Conservation (phyloP, 2,797 vertebrate genomes). For the Scleropages formosus region DNA sequence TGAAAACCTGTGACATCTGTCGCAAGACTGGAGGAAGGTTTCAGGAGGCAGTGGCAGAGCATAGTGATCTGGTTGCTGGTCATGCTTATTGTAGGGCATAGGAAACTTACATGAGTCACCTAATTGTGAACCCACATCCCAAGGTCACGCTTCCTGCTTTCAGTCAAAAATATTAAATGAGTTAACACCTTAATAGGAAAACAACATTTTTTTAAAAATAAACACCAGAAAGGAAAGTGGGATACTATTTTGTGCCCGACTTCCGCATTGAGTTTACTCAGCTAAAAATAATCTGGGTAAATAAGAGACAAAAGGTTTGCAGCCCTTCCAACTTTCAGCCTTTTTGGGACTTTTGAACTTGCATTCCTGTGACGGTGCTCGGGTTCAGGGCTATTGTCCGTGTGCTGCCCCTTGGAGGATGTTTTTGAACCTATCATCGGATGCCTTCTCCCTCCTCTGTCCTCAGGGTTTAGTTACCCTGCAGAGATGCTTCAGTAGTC, state of each 20-base stretch:
- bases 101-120: slow-evolving; percentile 34
- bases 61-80: slow-evolving; percentile 15
- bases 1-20: too few species aligned
- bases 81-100: slow-evolving; percentile 32
- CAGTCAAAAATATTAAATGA: slow-evolving; percentile 32
- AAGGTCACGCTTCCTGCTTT: slow-evolving; percentile 49
- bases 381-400: not conserved
- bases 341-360: not conserved
- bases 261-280: not conserved
- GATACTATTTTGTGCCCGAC: not conserved
- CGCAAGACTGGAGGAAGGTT: slow-evolving; percentile 23
- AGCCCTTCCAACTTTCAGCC: not conserved
- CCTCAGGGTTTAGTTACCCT: slow-evolving; percentile 1
- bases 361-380: not conserved
- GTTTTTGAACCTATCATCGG: not conserved
- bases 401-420: not conserved
- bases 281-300: slow-evolving; percentile 26
- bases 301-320: not conserved
- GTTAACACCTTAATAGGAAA: slow-evolving; percentile 18
- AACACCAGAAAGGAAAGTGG: slow-evolving; percentile 9
- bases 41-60: slow-evolving; percentile 30
- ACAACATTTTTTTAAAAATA: not conserved
- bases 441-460: not conserved
- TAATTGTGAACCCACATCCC: slow-evolving; percentile 31
- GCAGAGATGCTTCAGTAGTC: not conserved